These are phyloP conservation scores for Drosophila kambysellisi DNA, from an alignment of 2,888 invertebrate species.

Conservation along the genomic window DNA sequence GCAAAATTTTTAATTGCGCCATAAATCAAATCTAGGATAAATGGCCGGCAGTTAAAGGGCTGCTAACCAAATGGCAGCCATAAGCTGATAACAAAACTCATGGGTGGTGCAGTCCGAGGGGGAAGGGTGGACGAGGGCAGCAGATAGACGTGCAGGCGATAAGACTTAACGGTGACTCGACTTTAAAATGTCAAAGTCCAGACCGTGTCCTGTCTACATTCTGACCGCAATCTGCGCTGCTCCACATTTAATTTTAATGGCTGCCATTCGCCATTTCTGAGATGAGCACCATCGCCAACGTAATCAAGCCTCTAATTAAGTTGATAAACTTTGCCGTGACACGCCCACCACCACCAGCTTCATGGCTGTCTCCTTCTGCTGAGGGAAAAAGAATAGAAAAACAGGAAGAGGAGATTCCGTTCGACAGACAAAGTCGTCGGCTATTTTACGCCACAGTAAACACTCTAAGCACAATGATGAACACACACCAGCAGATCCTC, in stretches of 20 bases:
- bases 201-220: conserved; percentile 23
- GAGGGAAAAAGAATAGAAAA: conserved; percentile 1
- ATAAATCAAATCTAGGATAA: conserved; percentile 79
- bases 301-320: conserved; percentile 80
- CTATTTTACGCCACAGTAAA: conserved; percentile 74
- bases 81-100: conserved; percentile 70
- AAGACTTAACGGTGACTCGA: conserved; percentile 46
- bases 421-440: conserved; percentile 64
- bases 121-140: not conserved
- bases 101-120: not conserved
- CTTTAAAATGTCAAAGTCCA: conserved; percentile 74
- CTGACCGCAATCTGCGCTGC: conserved; percentile 39
- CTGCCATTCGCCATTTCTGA: conserved; percentile 34
- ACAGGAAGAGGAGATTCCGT: conserved; percentile 41
- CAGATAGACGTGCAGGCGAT: conserved; percentile 53
- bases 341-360: conserved; percentile 32
- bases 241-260: conserved; percentile 72
- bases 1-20: conserved; percentile 73
- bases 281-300: conserved; percentile 58
- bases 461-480: conserved; percentile 40
- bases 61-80: conserved; percentile 80
- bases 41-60: conserved; percentile 78
- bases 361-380: not conserved
- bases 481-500: not conserved
- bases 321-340: conserved; percentile 72